Evolutionary conservation across 2,888 invertebrate genomes (phyloP).

Genomic region (Itoplectis maculator): DNA sequence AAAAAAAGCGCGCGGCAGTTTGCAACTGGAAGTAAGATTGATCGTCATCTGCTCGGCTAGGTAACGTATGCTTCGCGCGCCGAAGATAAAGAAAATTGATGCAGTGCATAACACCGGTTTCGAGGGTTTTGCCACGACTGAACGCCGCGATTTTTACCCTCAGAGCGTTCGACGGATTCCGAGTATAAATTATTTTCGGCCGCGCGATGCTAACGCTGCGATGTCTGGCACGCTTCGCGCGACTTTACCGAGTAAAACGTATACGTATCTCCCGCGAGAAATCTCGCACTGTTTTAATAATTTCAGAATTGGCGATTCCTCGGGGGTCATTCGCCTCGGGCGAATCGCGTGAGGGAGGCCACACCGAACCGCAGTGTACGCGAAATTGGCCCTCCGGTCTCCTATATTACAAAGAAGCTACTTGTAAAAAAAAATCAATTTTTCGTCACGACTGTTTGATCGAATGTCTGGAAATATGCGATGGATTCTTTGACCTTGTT

Average conservation of each 20-base stretch:
- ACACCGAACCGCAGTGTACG: slow-evolving; percentile 3
- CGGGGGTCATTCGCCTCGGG: background rate
- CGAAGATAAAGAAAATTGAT: slow-evolving; percentile 18
- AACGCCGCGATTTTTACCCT: background rate
- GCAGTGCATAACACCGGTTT: background rate
- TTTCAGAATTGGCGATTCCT: slow-evolving; percentile 20
- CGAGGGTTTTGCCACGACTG: background rate
- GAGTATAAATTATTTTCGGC: slow-evolving; percentile 36
- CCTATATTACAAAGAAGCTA: background rate
- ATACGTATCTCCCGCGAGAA: slow-evolving; percentile 25
- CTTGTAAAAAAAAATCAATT: background rate
- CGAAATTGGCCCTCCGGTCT: too few relatives aligned
- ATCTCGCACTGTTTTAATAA: slow-evolving; percentile 26
- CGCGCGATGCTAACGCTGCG: slow-evolving; percentile 2
- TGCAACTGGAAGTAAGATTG: slow-evolving; percentile 38
- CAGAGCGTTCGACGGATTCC: slow-evolving; percentile 14
- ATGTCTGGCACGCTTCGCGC: slow-evolving; percentile 48
- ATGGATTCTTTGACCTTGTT: too few relatives aligned
- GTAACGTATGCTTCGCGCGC: background rate
- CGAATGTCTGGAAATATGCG: too few relatives aligned
- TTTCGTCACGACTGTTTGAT: too few relatives aligned
- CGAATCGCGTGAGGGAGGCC: slow-evolving; percentile 6
- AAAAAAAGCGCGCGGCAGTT: slow-evolving; percentile 28
- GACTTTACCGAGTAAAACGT: slow-evolving; percentile 26
- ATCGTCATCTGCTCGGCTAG: slow-evolving; percentile 32